Base-by-base conservation (phyloP, 2,797 vertebrate species). In the Anguilla anguilla region DNA sequence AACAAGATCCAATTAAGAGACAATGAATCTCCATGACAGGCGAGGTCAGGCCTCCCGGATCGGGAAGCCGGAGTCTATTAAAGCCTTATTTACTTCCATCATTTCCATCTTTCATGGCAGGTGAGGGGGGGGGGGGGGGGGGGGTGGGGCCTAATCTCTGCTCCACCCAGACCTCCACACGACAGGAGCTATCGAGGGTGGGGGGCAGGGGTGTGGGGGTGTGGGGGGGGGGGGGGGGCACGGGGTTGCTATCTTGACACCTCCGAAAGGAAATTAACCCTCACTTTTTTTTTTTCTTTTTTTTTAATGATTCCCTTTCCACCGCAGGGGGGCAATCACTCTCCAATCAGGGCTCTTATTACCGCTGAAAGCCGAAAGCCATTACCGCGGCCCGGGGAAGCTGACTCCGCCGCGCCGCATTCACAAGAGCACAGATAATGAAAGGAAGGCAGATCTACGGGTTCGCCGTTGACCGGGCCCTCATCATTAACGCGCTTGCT, bases 1-100 rank as follows among this genome's bases (percentile, higher is more conserved):
- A 86, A 59, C n/a, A 31, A 9, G 49, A 64, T 15, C 85, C 85
- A 86, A 86, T 86, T 86, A 86, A 86, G 39, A 86, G 67, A 86
- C 85, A 74, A 86, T 86, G 85, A 86, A 74, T 86, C 85, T 51
- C 28, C n/a, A 2, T 6, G 15, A n/a, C 67, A 15, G 85, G 28
- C 46, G 46, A 86, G 64, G 43, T 55, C 51, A 51, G 61, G 72
- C 17, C n/a, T 86, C 67, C 67, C 10, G 28, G 72, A 74, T 46
- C 6, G 67, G 53, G 39, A 31, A 15, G n/a, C 53, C 25, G 2
- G 55, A 86, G 72, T 86, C 72, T 86, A 86, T 79, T 86, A 59
- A 57, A 53, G 53, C n/a, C 86, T 79, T 79, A 79, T 77, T 77
- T 79, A 55, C 39, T 17, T 49, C 77, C 53, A 74, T 79, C 49